phyloP scores from a whole-genome alignment of 1,140 invertebrate genomes.

The Lucilia cuprina region DNA sequence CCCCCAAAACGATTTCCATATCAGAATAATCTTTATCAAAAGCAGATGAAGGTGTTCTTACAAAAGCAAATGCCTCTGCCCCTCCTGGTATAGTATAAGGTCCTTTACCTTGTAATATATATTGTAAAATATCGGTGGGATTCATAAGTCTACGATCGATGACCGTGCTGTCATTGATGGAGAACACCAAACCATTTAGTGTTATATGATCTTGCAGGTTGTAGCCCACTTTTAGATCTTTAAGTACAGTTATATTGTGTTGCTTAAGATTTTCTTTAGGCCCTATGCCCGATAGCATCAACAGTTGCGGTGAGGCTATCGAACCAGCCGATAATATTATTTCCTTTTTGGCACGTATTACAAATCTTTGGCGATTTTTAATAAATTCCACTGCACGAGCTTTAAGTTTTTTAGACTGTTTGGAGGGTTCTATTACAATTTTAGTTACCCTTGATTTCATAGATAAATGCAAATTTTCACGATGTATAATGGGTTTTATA shows the following conservation, averaged over 20 bases:
- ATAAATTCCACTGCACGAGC: constrained; percentile 66
- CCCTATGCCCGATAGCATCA: constrained; percentile 83
- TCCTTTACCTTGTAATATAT: constrained; percentile 68
- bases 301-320: constrained; percentile 80
- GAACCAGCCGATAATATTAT: constrained; percentile 78
- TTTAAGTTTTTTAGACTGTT: neutral
- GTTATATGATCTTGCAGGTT: constrained; percentile 84
- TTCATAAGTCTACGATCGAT: constrained; percentile 61
- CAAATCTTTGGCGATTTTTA: constrained; percentile 66
- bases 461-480: constrained; percentile 79
- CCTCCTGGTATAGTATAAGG: constrained; percentile 76
- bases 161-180: constrained; percentile 70
- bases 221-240: constrained; percentile 78
- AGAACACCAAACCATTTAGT: constrained; percentile 72
- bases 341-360: constrained; percentile 75
- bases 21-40: constrained; percentile 68
- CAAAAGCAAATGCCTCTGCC: constrained; percentile 75
- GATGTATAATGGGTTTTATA: constrained; percentile 74
- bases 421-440: constrained; percentile 70
- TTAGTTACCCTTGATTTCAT: constrained; percentile 77
- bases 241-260: constrained; percentile 65
- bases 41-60: constrained; percentile 65
- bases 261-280: constrained; percentile 73
- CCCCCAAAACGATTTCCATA: constrained; percentile 79
- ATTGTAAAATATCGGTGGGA: constrained; percentile 67